Evolutionary conservation across 2,113 vertebrate genomes (phyloP).

Genomic region (Aegithalos caudatus): DNA sequence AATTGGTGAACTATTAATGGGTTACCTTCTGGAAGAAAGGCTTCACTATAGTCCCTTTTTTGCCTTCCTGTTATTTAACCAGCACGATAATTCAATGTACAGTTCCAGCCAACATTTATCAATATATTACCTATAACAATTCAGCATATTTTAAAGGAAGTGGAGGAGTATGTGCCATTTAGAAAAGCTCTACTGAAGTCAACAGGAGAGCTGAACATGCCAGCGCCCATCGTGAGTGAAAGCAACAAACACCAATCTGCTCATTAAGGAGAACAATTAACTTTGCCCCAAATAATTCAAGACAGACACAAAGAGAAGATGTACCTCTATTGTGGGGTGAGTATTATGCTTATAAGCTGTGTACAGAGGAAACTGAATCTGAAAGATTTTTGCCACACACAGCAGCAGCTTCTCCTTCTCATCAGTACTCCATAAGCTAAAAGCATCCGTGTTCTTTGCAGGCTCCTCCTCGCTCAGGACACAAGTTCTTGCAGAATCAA

Average conservation of each 20-base stretch:
- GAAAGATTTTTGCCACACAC: conserved; percentile 98
- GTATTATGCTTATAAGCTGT: conserved; percentile 99
- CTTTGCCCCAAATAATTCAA: background rate
- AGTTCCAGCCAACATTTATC: conserved; percentile 18
- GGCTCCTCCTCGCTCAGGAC: conserved; percentile 68
- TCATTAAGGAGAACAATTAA: background rate
- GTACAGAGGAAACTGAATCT: conserved; percentile 98
- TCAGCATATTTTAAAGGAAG: background rate
- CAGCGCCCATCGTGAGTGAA: background rate
- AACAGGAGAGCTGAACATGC: background rate
- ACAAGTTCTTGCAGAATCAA: conserved; percentile 68
- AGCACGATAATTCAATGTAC: background rate
- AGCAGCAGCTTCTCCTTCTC: conserved; percentile 96
- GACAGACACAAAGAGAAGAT: conserved; percentile 15
- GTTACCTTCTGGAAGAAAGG: conserved; percentile 1
- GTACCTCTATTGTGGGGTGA: conserved; percentile 97
- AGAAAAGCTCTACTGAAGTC: background rate
- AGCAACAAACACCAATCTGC: background rate
- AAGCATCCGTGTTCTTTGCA: conserved; percentile 79
- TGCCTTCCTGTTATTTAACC: background rate
- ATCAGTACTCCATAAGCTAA: conserved; percentile 92
- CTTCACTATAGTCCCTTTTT: background rate
- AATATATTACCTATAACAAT: background rate
- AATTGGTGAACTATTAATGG: background rate
- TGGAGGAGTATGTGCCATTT: background rate